A percentile compares a stretch with the other conserved stretches of the same genome.
Evolutionary conservation across 2,113 vertebrate genomes (phyloP).

Genomic region (Chaetops frenatus): DNA sequence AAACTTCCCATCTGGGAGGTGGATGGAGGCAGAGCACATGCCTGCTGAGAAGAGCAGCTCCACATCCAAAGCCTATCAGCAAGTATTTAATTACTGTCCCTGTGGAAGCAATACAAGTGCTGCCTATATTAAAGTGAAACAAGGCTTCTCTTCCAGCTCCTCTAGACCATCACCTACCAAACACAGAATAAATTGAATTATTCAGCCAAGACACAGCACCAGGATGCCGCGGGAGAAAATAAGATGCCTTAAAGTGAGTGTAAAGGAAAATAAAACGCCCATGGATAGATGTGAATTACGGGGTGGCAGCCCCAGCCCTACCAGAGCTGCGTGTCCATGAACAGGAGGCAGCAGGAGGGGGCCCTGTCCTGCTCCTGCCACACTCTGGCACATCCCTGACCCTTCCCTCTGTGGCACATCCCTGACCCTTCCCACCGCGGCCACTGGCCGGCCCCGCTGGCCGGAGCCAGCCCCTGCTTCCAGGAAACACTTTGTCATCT

Average conservation of each 20-base stretch:
- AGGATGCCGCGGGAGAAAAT: background rate
- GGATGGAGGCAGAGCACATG: background rate
- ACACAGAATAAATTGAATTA: background rate
- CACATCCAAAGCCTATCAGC: background rate
- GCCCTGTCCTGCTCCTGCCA: background rate
- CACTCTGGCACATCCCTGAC: background rate
- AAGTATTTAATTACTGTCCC: background rate
- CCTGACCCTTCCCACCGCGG: background rate
- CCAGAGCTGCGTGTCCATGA: accelerated
- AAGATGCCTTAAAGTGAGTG: background rate
- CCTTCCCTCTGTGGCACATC: background rate
- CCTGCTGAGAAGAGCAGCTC: background rate
- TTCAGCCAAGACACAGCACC: background rate
- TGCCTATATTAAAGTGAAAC: background rate
- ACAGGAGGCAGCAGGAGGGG: background rate
- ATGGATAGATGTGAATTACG: background rate
- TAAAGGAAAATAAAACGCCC: background rate
- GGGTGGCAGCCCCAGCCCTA: background rate
- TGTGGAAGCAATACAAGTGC: background rate
- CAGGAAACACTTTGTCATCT: slow-evolving; percentile 65
- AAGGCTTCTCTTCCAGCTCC: background rate
- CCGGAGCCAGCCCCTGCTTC: background rate
- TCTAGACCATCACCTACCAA: background rate
- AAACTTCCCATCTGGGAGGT: background rate
- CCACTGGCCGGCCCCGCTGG: background rate